phyloP scores from a whole-genome alignment of 2,888 invertebrate genomes.

The Caenorhabditis parvicauda region DNA sequence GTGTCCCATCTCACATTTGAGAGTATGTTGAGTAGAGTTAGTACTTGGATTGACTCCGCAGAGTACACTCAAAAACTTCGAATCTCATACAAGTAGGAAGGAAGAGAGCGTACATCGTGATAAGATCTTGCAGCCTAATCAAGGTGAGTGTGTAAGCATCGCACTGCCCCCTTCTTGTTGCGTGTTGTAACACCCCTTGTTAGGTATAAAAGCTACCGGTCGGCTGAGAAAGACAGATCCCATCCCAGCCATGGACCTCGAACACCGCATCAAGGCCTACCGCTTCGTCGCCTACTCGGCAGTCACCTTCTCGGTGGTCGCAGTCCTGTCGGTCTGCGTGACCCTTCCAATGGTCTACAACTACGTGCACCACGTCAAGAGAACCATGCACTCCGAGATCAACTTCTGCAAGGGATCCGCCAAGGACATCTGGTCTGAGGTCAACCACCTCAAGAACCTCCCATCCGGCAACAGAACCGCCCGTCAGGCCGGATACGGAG shows the following conservation, averaged over 20 bases:
- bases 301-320: slow-evolving; percentile 43
- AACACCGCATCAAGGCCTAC: slow-evolving; percentile 40
- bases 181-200: no score
- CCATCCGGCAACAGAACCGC: slow-evolving; percentile 43
- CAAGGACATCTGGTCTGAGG: slow-evolving; percentile 41
- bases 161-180: no score
- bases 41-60: no score
- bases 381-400: slow-evolving; percentile 37
- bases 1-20: no score
- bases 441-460: slow-evolving; percentile 38
- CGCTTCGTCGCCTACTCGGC: slow-evolving; percentile 46
- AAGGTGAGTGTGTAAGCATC: no score
- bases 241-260: slow-evolving; percentile 30
- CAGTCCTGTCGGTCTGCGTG: slow-evolving; percentile 38
- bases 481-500: slow-evolving; percentile 45
- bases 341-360: slow-evolving; percentile 44
- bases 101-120: no score
- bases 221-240: no score
- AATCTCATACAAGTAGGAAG: no score
- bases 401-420: slow-evolving; percentile 39
- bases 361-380: slow-evolving; percentile 43
- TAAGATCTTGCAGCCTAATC: no score
- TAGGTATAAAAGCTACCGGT: no score
- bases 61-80: no score
- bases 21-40: no score